Evolutionary conservation across 2,797 vertebrate species (phyloP).

Genomic region (Anabacerthia variegaticeps): DNA sequence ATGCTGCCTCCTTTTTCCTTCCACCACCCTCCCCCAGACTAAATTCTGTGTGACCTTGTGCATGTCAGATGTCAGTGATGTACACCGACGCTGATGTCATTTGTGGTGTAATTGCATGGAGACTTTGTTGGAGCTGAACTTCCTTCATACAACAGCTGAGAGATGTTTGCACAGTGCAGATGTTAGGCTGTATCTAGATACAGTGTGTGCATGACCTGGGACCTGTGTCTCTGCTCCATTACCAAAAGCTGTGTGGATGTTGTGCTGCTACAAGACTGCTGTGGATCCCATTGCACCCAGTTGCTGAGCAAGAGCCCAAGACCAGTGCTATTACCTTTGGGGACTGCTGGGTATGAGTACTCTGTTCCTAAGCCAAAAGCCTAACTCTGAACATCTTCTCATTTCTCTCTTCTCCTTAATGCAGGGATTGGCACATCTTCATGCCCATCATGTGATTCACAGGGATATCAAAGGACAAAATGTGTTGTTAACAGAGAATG

Average conservation of each 20-base stretch:
- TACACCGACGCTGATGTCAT: not conserved
- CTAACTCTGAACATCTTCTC: not conserved
- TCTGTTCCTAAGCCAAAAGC: not conserved
- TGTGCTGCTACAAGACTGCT: not conserved
- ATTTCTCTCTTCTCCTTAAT: not conserved
- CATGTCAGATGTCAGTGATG: not conserved
- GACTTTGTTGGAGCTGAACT: not conserved
- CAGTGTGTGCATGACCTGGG: not conserved
- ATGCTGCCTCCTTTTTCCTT: not conserved
- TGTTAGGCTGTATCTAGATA: not conserved
- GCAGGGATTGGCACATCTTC: slow-evolving; percentile 94
- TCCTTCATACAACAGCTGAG: not conserved
- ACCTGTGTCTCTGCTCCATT: not conserved
- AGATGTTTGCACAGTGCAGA: not conserved
- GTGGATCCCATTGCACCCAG: not conserved
- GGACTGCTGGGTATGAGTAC: not conserved
- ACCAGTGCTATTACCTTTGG: not conserved
- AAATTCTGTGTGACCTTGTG: not conserved
- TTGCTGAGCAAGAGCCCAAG: not conserved
- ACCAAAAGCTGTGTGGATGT: not conserved
- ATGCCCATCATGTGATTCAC: slow-evolving; percentile 97
- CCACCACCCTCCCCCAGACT: not conserved
- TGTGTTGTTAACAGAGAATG: slow-evolving; percentile 96
- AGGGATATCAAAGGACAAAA: slow-evolving; percentile 99
- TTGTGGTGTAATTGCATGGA: not conserved